Conservation (phyloP, 1,140 invertebrate genomes). For the Drosophila obscura region DNA sequence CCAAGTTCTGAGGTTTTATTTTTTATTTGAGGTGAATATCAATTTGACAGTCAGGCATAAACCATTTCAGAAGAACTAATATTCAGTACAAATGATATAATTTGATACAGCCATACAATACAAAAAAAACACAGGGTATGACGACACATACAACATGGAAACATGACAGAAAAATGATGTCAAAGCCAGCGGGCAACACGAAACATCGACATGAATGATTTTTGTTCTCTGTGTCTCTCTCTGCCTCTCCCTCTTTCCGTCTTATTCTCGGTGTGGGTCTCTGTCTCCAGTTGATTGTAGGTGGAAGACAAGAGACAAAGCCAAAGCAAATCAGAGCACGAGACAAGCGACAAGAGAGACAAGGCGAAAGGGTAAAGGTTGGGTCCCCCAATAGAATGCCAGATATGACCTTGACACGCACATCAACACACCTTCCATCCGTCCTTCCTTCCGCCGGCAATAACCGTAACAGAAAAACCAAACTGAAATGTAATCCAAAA, state of each 20-base stretch:
- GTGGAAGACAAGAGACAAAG: constrained; percentile 32
- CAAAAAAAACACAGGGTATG: too few species aligned
- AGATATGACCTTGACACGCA: constrained; percentile 19
- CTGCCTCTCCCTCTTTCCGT: too few species aligned
- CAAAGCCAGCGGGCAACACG: constrained; percentile 64
- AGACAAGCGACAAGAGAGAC: too few species aligned
- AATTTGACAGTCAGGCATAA: too few species aligned
- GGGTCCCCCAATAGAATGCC: constrained; percentile 39
- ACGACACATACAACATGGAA: constrained; percentile 18
- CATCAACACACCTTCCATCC: constrained; percentile 71
- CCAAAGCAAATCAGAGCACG: too few species aligned
- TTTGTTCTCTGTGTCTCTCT: background rate
- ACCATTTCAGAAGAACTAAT: too few species aligned
- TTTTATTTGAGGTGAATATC: too few species aligned
- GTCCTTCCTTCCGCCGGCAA: constrained; percentile 70
- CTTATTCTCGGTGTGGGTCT: background rate
- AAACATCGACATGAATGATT: constrained; percentile 24
- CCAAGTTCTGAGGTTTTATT: too few species aligned
- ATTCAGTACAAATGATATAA: too few species aligned
- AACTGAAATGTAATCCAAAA: constrained; percentile 26
- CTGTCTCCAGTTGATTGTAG: constrained; percentile 7
- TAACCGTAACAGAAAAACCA: constrained; percentile 53
- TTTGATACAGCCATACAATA: too few species aligned
- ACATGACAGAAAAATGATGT: constrained; percentile 75
- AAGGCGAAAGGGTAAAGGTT: background rate